Conservation (phyloP, 2,888 invertebrate species). For the Branchellion lobata region DNA sequence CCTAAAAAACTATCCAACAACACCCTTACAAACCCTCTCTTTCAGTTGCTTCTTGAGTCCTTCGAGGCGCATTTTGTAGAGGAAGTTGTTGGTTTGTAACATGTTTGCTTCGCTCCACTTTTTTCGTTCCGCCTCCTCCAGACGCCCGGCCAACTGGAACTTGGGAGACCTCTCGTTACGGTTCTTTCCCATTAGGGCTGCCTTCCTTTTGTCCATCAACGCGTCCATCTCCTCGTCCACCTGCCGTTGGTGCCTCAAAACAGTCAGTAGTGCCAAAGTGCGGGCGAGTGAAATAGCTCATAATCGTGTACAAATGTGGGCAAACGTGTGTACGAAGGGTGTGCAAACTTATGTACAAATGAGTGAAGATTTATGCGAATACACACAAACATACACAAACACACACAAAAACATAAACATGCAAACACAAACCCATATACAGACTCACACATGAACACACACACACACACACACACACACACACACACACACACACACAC, state of each 20-base stretch:
- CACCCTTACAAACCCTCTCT: constrained; percentile 21
- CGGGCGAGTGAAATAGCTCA: background rate
- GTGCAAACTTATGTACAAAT: too few relatives aligned
- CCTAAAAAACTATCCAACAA: background rate
- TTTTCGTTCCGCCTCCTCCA: constrained; percentile 35
- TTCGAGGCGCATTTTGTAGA: constrained; percentile 31
- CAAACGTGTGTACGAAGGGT: too few relatives aligned
- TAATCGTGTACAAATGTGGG: too few relatives aligned
- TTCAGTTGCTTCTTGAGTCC: constrained; percentile 19
- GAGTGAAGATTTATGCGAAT: background rate
- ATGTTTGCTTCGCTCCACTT: constrained; percentile 36
- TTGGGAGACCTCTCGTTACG: constrained; percentile 38
- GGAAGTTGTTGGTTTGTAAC: constrained; percentile 13
- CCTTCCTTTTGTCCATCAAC: constrained; percentile 20
- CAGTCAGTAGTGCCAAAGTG: background rate
- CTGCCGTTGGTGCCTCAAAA: background rate
- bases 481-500: background rate
- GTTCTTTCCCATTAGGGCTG: constrained; percentile 19
- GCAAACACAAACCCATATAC: background rate
- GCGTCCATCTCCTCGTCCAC: constrained; percentile 23
- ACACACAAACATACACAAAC: background rate
- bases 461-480: background rate
- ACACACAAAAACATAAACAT: background rate
- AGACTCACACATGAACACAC: background rate
- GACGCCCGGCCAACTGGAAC: constrained; percentile 27